A percentile compares a stretch with the other conserved stretches of the same genome.
Conservation (phyloP, 2,797 vertebrate species). For the Anabas testudineus region DNA sequence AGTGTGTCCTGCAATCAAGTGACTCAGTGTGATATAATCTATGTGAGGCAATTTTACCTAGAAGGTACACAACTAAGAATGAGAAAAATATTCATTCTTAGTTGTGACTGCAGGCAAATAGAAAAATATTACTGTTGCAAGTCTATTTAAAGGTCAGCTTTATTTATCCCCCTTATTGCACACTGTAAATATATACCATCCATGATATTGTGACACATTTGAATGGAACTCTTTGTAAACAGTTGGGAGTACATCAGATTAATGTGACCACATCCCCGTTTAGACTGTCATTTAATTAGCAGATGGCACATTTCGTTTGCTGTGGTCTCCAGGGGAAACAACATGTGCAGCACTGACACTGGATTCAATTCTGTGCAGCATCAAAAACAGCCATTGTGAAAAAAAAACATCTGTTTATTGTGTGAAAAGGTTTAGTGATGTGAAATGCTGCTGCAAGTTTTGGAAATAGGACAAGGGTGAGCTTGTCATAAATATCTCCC, state of each 20-base stretch:
- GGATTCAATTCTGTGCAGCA: constrained; percentile 10
- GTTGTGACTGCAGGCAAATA: too few relatives aligned
- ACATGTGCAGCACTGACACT: constrained; percentile 18
- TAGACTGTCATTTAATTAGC: constrained; percentile 47
- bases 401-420: constrained; percentile 46
- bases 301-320: constrained; percentile 52
- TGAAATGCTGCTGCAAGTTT: constrained; percentile 13
- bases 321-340: constrained; percentile 36
- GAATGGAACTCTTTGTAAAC: constrained; percentile 43
- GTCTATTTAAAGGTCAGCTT: not conserved
- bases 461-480: constrained; percentile 37
- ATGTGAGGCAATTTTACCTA: not conserved
- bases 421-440: constrained; percentile 25
- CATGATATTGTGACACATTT: constrained; percentile 20
- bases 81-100: not conserved
- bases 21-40: not conserved
- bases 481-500: constrained; percentile 41
- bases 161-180: not conserved
- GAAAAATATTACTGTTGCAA: not conserved
- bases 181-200: not conserved
- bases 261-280: constrained; percentile 23
- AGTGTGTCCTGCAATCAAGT: not conserved
- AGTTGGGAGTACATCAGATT: constrained; percentile 31
- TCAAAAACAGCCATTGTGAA: constrained; percentile 31
- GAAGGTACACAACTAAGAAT: not conserved